Evolutionary conservation across 2,888 invertebrate species (phyloP).

Genomic region (Polietes domitor): DNA sequence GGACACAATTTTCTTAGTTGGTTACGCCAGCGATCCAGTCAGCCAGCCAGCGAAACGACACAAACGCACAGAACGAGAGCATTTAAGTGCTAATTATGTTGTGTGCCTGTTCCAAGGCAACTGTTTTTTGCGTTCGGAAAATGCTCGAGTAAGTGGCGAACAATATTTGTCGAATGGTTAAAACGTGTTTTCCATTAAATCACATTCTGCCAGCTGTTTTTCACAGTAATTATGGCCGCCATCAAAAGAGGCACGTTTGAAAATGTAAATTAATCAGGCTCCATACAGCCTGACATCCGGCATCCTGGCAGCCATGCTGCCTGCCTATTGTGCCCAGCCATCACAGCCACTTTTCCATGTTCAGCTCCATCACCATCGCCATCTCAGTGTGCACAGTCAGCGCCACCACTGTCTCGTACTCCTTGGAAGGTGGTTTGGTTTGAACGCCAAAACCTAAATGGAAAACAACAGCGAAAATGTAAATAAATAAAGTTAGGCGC

Average conservation of each 20-base stretch:
- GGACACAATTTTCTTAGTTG: not conserved
- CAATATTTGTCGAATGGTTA: slow-evolving; percentile 34
- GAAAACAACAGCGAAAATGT: slow-evolving; percentile 29
- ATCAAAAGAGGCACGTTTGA: slow-evolving; percentile 51
- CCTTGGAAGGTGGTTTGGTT: not conserved
- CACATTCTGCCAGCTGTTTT: slow-evolving; percentile 45
- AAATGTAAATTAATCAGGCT: slow-evolving; percentile 54
- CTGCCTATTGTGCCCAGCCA: not conserved
- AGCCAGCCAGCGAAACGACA: not conserved
- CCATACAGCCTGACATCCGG: not conserved
- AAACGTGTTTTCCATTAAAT: slow-evolving; percentile 53
- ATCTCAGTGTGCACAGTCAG: not conserved
- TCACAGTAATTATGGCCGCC: slow-evolving; percentile 38
- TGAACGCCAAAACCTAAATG: slow-evolving; percentile 23
- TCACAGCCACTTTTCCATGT: slow-evolving; percentile 3
- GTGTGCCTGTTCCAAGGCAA: slow-evolving; percentile 4
- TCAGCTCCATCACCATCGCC: not conserved
- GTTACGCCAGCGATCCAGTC: not conserved
- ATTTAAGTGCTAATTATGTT: slow-evolving; percentile 32
- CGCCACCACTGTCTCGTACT: not conserved
- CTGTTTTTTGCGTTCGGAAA: not conserved
- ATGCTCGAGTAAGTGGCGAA: not conserved
- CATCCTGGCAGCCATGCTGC: not conserved
- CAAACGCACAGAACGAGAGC: not conserved
- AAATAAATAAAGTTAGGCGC: slow-evolving; percentile 35